These are phyloP conservation scores for Chaitophorus viminalis DNA, from an alignment of 2,888 invertebrate species.

Conservation along the genomic window DNA sequence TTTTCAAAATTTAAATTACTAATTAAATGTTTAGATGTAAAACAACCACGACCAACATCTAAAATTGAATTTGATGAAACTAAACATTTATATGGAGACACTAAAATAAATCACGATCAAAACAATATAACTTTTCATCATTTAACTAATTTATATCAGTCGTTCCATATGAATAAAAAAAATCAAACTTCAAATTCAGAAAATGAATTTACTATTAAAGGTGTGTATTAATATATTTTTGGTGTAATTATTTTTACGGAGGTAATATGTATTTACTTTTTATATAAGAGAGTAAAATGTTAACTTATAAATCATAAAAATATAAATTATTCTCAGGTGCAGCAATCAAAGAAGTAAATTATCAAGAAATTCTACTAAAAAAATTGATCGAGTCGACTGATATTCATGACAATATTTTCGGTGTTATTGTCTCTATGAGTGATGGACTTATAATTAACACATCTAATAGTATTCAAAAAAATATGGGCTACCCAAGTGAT, in stretches of 20 bases:
- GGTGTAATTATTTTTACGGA: background rate
- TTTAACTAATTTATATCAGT: conserved; percentile 32
- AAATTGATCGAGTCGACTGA: conserved; percentile 68
- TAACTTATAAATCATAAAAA: background rate
- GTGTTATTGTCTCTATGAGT: conserved; percentile 83
- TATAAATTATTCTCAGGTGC: background rate
- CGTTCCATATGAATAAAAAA: conserved; percentile 20
- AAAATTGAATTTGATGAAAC: conserved; percentile 25
- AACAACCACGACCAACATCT: background rate
- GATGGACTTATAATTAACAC: conserved; percentile 84
- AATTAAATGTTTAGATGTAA: conserved; percentile 21
- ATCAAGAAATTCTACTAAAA: conserved; percentile 67
- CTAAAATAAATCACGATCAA: background rate
- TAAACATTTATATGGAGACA: conserved; percentile 5
- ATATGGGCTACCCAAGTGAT: conserved; percentile 82
- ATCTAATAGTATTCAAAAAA: conserved; percentile 75
- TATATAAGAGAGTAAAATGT: too few species aligned
- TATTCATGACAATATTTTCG: conserved; percentile 69
- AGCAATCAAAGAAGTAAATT: conserved; percentile 64
- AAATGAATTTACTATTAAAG: conserved; percentile 17
- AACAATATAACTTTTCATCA: conserved; percentile 28
- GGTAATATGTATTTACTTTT: too few species aligned
- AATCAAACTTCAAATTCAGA: background rate
- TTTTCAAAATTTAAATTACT: background rate
- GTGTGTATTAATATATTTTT: background rate